phyloP scores from a whole-genome alignment of 2,888 invertebrate species.

The Baronia brevicornis region DNA sequence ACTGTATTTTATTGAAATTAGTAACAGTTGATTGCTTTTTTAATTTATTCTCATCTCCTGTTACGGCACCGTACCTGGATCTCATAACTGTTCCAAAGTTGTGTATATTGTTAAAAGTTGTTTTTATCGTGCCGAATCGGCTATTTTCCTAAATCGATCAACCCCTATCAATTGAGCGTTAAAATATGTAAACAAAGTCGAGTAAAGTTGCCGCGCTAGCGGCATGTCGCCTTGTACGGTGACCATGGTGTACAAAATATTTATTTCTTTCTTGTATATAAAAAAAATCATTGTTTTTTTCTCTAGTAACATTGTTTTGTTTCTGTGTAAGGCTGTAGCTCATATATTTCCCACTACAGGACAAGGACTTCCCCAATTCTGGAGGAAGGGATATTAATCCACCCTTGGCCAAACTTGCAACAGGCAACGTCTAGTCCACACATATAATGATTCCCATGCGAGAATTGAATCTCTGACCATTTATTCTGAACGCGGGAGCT shows the following conservation, averaged over 20 bases:
- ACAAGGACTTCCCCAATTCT: too few species aligned
- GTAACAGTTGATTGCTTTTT: constrained; percentile 2
- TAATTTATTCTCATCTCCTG: constrained; percentile 5
- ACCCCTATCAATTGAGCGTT: constrained; percentile 71
- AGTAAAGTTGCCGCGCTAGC: constrained; percentile 49
- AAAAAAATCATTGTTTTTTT: constrained; percentile 3
- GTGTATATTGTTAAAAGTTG: constrained; percentile 26
- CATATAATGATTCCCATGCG: too few species aligned
- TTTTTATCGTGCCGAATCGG: constrained; percentile 13
- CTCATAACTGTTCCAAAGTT: constrained; percentile 13
- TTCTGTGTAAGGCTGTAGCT: too few species aligned
- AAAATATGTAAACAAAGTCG: constrained; percentile 69
- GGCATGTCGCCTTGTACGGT: constrained; percentile 33
- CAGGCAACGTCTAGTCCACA: too few species aligned
- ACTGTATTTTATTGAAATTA: neutral
- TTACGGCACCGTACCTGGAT: constrained; percentile 1
- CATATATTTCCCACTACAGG: too few species aligned
- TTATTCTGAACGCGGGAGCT: too few species aligned
- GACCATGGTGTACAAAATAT: constrained; percentile 20
- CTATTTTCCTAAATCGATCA: constrained; percentile 49
- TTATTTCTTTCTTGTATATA: constrained; percentile 1
- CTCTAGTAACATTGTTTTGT: too few species aligned
- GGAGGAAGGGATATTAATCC: too few species aligned
- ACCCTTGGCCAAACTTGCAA: too few species aligned
- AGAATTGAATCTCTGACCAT: too few species aligned